Conservation (phyloP, 2,888 invertebrate species). For the Acronicta psi region DNA sequence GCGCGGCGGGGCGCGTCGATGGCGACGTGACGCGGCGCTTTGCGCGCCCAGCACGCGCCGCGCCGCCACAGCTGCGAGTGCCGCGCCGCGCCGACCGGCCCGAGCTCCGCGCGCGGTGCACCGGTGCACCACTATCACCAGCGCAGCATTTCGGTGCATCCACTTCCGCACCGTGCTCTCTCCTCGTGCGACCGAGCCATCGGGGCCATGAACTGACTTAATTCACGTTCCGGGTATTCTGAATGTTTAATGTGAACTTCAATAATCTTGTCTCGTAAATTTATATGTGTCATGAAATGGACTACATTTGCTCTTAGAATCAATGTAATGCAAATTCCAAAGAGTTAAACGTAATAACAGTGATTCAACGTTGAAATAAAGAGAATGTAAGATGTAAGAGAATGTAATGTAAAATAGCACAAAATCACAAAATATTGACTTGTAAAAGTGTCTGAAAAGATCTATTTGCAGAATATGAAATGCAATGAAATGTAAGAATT, state of each 20-base stretch:
- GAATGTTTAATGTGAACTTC: slow-evolving; percentile 34
- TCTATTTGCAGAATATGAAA: no score
- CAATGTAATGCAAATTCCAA: slow-evolving; percentile 11
- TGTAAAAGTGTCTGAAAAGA: no score
- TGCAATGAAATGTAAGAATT: no score
- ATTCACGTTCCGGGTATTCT: slow-evolving; percentile 1
- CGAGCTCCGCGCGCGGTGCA: slow-evolving; percentile 15
- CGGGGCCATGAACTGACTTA: not conserved
- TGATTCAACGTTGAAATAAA: not conserved
- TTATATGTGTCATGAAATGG: slow-evolving; percentile 18
- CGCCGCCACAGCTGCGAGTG: slow-evolving; percentile 12
- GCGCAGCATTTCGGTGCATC: not conserved
- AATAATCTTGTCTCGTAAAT: slow-evolving; percentile 12
- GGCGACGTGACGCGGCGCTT: slow-evolving; percentile 34
- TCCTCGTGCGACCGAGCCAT: not conserved
- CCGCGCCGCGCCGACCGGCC: slow-evolving; percentile 22
- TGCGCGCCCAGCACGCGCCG: slow-evolving; percentile 13
- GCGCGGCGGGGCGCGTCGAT: no score
- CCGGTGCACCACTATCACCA: slow-evolving; percentile 1
- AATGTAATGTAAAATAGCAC: not conserved
- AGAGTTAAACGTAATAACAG: slow-evolving; percentile 16
- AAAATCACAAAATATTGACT: no score
- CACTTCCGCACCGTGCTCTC: not conserved
- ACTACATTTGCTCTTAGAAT: slow-evolving; percentile 5
- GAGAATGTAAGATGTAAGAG: no score